These are phyloP conservation scores for Rallus limicola DNA, from an alignment of 2,113 vertebrate genomes.

Conservation along the genomic window DNA sequence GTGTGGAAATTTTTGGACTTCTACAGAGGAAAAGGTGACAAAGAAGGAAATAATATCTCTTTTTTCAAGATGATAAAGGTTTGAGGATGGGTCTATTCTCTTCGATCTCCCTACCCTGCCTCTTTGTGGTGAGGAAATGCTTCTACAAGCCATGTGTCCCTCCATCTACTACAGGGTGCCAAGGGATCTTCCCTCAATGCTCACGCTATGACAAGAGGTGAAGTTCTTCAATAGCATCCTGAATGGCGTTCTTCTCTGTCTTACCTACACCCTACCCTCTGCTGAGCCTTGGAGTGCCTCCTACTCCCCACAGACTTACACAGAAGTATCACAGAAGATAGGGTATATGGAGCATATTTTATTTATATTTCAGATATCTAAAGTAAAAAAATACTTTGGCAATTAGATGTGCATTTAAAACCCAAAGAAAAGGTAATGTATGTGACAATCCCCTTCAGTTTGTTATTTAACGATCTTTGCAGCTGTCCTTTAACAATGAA, in stretches of 20 bases:
- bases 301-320: not conserved
- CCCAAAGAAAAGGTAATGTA: not conserved
- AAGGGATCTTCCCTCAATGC: not conserved
- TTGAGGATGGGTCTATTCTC: not conserved
- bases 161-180: fast-evolving
- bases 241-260: not conserved
- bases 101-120: not conserved
- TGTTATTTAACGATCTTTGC: not conserved
- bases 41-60: not conserved
- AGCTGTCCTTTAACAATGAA: not conserved
- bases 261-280: not conserved
- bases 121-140: not conserved
- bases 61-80: not conserved
- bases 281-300: not conserved
- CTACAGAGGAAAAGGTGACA: not conserved
- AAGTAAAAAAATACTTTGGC: not conserved
- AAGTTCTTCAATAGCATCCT: not conserved
- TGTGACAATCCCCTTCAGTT: not conserved
- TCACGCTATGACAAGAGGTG: not conserved
- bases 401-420: constrained; percentile 33
- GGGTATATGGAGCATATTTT: not conserved
- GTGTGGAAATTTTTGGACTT: not conserved
- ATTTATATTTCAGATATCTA: not conserved
- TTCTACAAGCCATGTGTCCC: not conserved
- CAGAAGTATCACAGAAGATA: not conserved